These are phyloP conservation scores for Nannobrachium achirus DNA, from an alignment of 2,113 vertebrate genomes.

Conservation along the genomic window DNA sequence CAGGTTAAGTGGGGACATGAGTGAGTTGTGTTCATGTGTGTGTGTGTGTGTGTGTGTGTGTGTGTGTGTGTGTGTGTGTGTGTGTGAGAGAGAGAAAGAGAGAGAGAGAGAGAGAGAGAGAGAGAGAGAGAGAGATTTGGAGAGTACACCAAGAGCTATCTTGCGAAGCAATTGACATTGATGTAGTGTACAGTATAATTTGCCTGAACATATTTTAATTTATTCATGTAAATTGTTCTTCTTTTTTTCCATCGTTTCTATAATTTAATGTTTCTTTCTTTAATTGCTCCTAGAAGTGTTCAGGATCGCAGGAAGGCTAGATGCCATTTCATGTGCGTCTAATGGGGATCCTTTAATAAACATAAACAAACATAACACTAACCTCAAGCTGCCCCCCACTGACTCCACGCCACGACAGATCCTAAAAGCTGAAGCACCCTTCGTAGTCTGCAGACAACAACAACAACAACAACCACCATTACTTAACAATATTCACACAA, in stretches of 20 bases:
- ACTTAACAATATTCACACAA: background rate
- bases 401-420: slow-evolving; percentile 90
- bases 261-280: no score
- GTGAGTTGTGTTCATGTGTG: background rate
- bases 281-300: no score
- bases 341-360: no score
- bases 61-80: no score
- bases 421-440: slow-evolving; percentile 89
- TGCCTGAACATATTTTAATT: no score
- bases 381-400: slow-evolving; percentile 89
- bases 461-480: background rate
- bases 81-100: background rate
- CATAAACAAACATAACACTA: slow-evolving; percentile 63
- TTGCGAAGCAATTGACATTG: no score
- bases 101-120: background rate
- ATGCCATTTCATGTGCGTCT: no score
- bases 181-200: no score
- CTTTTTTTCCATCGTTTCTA: no score
- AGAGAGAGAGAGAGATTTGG: background rate
- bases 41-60: background rate
- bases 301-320: no score
- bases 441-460: slow-evolving; percentile 84
- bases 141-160: no score
- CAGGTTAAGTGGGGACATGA: background rate
- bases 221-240: no score